A percentile compares a stretch with the other conserved stretches of the same genome.
These are phyloP conservation scores for Phrynocephalus versicolor DNA, from an alignment of 2,113 vertebrate species.

Conservation along the genomic window DNA sequence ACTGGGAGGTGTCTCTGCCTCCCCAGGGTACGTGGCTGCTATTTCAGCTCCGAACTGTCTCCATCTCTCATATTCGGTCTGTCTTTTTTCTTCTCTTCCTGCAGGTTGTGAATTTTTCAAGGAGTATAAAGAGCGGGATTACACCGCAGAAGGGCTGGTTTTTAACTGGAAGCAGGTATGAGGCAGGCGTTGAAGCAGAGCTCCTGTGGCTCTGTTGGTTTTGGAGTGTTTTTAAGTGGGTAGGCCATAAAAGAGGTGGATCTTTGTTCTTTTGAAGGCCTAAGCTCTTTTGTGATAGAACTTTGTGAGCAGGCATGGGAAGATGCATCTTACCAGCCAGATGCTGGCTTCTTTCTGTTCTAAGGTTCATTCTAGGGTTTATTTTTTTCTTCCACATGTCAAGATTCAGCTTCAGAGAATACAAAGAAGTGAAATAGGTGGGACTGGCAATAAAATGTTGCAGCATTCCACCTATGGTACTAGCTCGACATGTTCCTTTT, in stretches of 20 bases:
- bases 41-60: constrained; percentile 29
- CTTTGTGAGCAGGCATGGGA: neutral
- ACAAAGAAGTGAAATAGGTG: neutral
- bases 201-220: neutral
- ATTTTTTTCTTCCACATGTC: no score
- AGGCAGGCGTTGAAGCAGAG: neutral
- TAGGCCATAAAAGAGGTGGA: neutral
- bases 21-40: neutral
- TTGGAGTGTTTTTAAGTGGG: neutral
- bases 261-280: neutral
- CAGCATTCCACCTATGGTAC: no score
- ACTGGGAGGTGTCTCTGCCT: neutral
- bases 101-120: constrained; percentile 99
- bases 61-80: neutral
- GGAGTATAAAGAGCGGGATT: constrained; percentile 96
- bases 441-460: no score
- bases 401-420: neutral
- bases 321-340: neutral
- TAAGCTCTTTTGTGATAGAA: neutral
- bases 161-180: constrained; percentile 99
- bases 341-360: neutral
- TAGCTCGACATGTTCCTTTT: no score
- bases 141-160: constrained; percentile 94
- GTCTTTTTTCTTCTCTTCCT: constrained; percentile 55
- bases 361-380: neutral